Percentiles rank a stretch among this genome's conserved stretches.
These are phyloP conservation scores for Cotesia vestalis DNA, from an alignment of 1,140 invertebrate species.

Conservation along the genomic window DNA sequence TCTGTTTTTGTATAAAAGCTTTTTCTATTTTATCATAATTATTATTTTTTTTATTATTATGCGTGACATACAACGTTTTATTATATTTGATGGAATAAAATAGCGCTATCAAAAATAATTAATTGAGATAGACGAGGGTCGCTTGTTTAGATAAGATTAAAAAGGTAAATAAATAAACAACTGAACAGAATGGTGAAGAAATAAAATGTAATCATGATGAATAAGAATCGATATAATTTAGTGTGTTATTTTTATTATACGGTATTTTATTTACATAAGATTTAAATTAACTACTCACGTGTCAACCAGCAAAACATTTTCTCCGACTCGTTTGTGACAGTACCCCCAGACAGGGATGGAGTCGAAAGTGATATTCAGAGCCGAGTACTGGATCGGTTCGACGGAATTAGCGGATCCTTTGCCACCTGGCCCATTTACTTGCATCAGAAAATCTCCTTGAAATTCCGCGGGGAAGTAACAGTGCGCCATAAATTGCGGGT, in stretches of 20 bases:
- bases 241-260: too few species aligned
- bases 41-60: too few species aligned
- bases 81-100: neutral
- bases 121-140: conserved; percentile 1
- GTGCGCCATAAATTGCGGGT: conserved; percentile 53
- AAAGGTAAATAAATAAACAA: neutral
- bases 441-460: conserved; percentile 75
- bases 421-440: conserved; percentile 64
- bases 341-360: conserved; percentile 76
- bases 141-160: conserved; percentile 5
- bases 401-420: conserved; percentile 55
- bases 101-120: conserved; percentile 2
- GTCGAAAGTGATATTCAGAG: conserved; percentile 72
- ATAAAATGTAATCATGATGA: too few species aligned
- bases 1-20: conserved; percentile 3
- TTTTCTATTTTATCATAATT: neutral
- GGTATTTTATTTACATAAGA: neutral
- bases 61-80: too few species aligned
- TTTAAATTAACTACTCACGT: conserved; percentile 60
- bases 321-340: conserved; percentile 70
- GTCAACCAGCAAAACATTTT: conserved; percentile 73
- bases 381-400: conserved; percentile 70
- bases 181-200: too few species aligned
- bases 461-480: conserved; percentile 77
- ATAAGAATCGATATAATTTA: too few species aligned